Evolutionary conservation across 2,888 invertebrate species (phyloP).

Genomic region (Diarsia dahlii): DNA sequence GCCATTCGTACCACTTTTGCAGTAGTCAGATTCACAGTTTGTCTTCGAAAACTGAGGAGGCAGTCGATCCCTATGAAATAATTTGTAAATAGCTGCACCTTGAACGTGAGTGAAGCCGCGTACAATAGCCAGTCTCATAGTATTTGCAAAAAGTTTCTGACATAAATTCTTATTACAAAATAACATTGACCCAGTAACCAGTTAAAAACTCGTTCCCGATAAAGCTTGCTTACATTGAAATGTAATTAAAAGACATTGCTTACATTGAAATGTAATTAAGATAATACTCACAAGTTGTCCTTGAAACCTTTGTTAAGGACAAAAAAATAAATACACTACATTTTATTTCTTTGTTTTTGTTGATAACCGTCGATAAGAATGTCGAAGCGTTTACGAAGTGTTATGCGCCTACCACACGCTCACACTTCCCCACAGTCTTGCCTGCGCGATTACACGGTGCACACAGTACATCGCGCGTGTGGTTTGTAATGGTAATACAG

Average conservation of each 20-base stretch:
- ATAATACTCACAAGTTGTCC: slow-evolving; percentile 40
- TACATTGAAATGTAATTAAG: slow-evolving; percentile 53
- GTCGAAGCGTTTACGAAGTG: not conserved
- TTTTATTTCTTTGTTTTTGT: slow-evolving; percentile 16
- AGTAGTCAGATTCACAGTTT: not conserved
- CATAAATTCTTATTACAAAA: slow-evolving; percentile 37
- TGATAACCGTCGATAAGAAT: not conserved
- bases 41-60: not conserved
- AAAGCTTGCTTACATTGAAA: slow-evolving; percentile 45
- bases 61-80: not conserved
- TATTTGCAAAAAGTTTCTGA: not conserved
- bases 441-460: too few species aligned
- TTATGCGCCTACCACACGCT: too few species aligned
- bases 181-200: slow-evolving; percentile 54
- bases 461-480: too few species aligned
- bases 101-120: too few species aligned
- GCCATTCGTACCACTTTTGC: not conserved
- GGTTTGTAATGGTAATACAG: too few species aligned
- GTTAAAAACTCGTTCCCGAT: slow-evolving; percentile 52
- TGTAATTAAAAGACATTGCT: slow-evolving; percentile 45
- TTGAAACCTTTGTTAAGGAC: slow-evolving; percentile 45
- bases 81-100: not conserved
- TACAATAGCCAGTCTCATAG: not conserved
- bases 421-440: too few species aligned
- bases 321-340: slow-evolving; percentile 8